Evolutionary conservation across 1,140 invertebrate genomes (phyloP).

Genomic region (Drusus annulatus): DNA sequence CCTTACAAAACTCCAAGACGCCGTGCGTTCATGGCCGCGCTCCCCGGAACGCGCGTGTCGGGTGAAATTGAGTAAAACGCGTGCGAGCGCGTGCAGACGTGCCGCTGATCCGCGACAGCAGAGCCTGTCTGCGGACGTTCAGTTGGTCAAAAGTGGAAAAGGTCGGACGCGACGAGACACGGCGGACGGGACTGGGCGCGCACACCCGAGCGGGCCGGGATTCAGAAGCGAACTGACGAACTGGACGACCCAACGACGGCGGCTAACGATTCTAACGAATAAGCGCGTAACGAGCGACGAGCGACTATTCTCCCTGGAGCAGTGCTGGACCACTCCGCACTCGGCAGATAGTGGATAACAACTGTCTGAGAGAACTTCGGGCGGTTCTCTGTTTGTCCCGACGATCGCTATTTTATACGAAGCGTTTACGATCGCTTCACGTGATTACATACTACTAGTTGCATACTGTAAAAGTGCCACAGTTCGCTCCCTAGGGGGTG

Average conservation of each 20-base stretch:
- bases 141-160: no score
- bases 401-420: constrained; percentile 19
- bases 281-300: no score
- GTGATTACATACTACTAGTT: constrained; percentile 25
- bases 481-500: no score
- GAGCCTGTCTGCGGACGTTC: background rate
- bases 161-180: background rate
- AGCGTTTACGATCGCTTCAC: constrained; percentile 22
- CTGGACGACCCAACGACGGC: background rate
- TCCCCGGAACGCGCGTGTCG: background rate
- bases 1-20: constrained; percentile 25
- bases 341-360: background rate
- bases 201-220: background rate
- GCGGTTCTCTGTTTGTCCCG: background rate
- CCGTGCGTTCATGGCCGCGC: constrained; percentile 15
- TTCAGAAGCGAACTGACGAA: constrained; percentile 14
- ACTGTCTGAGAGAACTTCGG: background rate
- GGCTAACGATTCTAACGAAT: no score
- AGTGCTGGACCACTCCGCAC: background rate
- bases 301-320: no score
- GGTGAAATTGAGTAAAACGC: background rate
- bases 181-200: background rate
- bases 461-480: background rate
- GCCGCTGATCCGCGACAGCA: background rate
- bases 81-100: background rate